phyloP scores from a whole-genome alignment of 2,797 vertebrate genomes.

The Philypnodon macrostomus region DNA sequence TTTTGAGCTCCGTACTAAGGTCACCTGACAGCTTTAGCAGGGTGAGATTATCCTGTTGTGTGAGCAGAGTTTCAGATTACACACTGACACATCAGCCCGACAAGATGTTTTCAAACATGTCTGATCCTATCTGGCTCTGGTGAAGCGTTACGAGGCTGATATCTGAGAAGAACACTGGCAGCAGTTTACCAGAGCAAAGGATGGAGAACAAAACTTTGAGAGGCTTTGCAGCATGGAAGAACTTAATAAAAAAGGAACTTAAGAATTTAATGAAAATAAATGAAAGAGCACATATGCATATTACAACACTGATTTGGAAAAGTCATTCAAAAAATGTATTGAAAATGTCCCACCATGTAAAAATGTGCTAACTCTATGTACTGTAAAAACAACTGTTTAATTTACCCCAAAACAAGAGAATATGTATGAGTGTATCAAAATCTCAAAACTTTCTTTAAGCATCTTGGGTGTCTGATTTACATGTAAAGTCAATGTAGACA shows the following conservation, averaged over 20 bases:
- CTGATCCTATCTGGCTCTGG: conserved; percentile 45
- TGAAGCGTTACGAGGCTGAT: conserved; percentile 41
- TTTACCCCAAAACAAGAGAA: too few relatives aligned
- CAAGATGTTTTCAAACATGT: conserved; percentile 55
- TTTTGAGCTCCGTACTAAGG: conserved; percentile 40
- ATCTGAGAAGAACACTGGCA: conserved; percentile 32
- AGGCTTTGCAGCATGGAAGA: not conserved
- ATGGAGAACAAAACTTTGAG: conserved; percentile 2
- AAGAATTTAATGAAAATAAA: not conserved
- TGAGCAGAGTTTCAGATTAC: conserved; percentile 25
- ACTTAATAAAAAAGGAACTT: not conserved
- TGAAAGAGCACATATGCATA: conserved; percentile 2
- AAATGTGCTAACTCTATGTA: too few relatives aligned
- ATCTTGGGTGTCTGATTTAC: too few relatives aligned
- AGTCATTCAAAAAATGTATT: too few relatives aligned
- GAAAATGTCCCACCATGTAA: too few relatives aligned
- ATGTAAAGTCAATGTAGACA: too few relatives aligned
- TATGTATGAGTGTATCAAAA: too few relatives aligned
- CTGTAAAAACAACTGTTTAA: too few relatives aligned
- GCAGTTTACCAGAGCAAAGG: conserved; percentile 26
- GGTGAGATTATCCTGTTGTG: conserved; percentile 38
- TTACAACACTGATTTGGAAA: too few relatives aligned
- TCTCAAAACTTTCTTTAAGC: too few relatives aligned
- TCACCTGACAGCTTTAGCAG: conserved; percentile 41
- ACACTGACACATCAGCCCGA: conserved; percentile 20